These are phyloP conservation scores for Pituophis catenifer DNA, from an alignment of 2,113 vertebrate species.

Conservation along the genomic window DNA sequence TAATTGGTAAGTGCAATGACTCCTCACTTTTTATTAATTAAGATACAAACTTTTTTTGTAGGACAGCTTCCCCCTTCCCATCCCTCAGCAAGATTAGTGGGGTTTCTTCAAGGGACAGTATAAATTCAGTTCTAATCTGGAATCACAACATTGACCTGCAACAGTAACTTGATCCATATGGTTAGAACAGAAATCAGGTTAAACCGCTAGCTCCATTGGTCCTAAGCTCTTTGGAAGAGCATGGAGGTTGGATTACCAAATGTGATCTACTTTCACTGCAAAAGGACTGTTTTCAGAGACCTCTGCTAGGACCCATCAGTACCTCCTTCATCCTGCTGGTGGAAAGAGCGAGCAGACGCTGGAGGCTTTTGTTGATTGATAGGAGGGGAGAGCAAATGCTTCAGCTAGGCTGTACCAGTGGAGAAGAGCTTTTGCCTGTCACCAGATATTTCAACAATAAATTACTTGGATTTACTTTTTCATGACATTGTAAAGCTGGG, in stretches of 20 bases:
- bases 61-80: not conserved
- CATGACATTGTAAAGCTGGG: slow-evolving; percentile 18
- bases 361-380: slow-evolving; percentile 15
- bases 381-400: slow-evolving; percentile 25
- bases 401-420: slow-evolving; percentile 11
- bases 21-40: not conserved
- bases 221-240: not conserved
- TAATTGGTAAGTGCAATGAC: not conserved
- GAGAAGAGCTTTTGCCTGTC: slow-evolving; percentile 33
- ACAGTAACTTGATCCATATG: not conserved
- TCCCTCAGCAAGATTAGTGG: not conserved
- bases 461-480: slow-evolving; percentile 43
- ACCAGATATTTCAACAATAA: slow-evolving; percentile 39
- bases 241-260: not conserved
- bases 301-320: not conserved
- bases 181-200: not conserved
- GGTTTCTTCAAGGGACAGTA: not conserved
- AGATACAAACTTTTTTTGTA: not conserved
- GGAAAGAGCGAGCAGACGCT: not conserved
- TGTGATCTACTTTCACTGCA: not conserved
- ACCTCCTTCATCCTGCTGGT: not conserved
- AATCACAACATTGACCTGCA: not conserved
- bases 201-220: not conserved
- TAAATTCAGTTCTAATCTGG: not conserved
- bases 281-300: not conserved